Percentiles rank a stretch among this genome's conserved stretches.
phyloP scores from a whole-genome alignment of 2,113 vertebrate genomes.

The Helogale parvula region DNA sequence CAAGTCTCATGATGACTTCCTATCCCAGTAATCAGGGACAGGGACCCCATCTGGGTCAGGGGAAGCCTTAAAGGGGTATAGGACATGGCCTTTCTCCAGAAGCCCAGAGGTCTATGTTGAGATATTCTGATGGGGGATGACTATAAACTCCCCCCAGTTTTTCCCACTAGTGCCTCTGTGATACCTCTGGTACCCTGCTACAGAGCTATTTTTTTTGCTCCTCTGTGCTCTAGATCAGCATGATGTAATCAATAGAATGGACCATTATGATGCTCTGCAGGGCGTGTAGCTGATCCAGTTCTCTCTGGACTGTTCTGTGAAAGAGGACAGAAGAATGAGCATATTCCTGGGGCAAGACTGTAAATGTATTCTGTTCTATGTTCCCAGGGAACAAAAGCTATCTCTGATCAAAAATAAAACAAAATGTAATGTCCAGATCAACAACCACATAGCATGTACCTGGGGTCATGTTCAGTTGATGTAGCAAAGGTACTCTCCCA shows the following conservation, averaged over 20 bases:
- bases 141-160: neutral
- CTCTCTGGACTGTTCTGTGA: slow-evolving; percentile 5
- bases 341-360: neutral
- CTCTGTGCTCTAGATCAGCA: neutral
- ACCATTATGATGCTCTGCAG: neutral
- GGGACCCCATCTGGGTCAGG: neutral
- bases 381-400: neutral
- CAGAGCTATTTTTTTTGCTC: neutral
- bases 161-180: neutral
- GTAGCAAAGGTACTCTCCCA: neutral
- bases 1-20: neutral
- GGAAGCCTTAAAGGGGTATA: neutral
- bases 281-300: neutral
- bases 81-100: neutral
- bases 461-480: neutral
- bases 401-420: neutral
- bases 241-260: neutral
- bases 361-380: neutral
- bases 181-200: neutral
- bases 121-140: neutral
- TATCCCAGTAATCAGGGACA: neutral
- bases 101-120: neutral
- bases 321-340: neutral
- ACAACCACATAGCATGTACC: neutral
- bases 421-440: neutral